Conservation (phyloP, 2,113 vertebrate genomes). For the Prolemur simus region DNA sequence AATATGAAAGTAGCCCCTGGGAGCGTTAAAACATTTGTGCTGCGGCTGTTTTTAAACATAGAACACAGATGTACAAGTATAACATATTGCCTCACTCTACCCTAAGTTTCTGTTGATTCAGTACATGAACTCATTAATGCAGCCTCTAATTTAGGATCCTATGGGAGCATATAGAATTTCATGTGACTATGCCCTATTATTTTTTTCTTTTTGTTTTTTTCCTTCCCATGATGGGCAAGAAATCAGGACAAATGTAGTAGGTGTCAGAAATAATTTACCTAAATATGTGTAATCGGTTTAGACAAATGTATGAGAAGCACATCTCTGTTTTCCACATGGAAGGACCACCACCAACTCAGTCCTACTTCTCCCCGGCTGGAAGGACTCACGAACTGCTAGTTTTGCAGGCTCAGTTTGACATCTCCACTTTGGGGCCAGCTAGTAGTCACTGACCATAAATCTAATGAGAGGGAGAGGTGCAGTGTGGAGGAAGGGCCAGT, state of each 20-base stretch:
- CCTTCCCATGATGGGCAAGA: not conserved
- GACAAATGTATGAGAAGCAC: slow-evolving; percentile 54
- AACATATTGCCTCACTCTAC: not conserved
- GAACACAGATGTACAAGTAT: not conserved
- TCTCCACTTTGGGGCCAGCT: slow-evolving; percentile 53
- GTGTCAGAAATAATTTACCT: slow-evolving; percentile 38
- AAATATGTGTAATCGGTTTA: not conserved
- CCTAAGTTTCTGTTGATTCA: not conserved
- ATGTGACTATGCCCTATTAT: not conserved
- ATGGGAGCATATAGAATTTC: not conserved
- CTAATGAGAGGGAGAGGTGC: slow-evolving; percentile 58
- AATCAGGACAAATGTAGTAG: slow-evolving; percentile 32
- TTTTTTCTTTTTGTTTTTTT: not conserved
- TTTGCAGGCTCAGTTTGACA: slow-evolving; percentile 55
- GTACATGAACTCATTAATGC: not conserved
- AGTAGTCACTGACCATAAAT: slow-evolving; percentile 57
- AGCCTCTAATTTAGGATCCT: not conserved
- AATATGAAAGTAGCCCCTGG: not conserved
- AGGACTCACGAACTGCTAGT: slow-evolving; percentile 38
- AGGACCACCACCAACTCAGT: slow-evolving; percentile 55
- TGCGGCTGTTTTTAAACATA: not conserved
- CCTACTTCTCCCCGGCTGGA: slow-evolving; percentile 70
- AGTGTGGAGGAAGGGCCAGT: not conserved
- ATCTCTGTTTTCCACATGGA: slow-evolving; percentile 67
- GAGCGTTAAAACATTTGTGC: not conserved